Conservation (phyloP, 2,797 vertebrate genomes). For the Falco berigora region DNA sequence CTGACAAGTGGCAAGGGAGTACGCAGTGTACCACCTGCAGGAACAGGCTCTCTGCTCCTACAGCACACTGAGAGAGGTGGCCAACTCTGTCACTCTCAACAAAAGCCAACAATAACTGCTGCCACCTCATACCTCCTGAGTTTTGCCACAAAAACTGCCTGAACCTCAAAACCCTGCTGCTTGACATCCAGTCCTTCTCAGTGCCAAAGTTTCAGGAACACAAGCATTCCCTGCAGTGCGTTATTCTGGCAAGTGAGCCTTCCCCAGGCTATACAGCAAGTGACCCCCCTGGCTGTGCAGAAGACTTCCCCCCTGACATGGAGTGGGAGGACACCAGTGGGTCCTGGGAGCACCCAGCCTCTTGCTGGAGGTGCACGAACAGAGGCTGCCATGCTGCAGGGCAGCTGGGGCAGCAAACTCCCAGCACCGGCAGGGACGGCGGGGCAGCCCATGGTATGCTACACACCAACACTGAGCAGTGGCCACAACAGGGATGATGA, state of each 20-base stretch:
- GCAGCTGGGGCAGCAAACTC: background rate
- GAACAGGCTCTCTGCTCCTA: background rate
- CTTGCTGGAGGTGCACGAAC: background rate
- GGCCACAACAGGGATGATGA: background rate
- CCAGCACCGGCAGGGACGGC: background rate
- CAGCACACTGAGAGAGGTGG: background rate
- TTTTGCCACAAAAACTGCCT: background rate
- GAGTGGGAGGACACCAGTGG: background rate
- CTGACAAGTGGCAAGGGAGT: background rate
- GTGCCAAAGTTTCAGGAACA: background rate
- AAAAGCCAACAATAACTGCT: background rate
- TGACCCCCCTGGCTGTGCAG: accelerated
- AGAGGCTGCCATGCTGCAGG: background rate
- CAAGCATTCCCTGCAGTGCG: background rate
- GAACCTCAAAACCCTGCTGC: background rate
- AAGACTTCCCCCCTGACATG: background rate
- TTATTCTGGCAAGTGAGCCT: background rate
- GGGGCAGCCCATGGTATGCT: background rate
- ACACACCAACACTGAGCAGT: slow-evolving; percentile 5
- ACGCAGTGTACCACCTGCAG: background rate
- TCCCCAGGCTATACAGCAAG: background rate
- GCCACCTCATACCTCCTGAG: background rate
- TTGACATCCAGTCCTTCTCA: accelerated
- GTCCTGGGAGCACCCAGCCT: background rate
- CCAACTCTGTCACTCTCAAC: background rate